Base-by-base conservation (phyloP, 2,113 vertebrate genomes). In the Macheiramphus alcinus region DNA sequence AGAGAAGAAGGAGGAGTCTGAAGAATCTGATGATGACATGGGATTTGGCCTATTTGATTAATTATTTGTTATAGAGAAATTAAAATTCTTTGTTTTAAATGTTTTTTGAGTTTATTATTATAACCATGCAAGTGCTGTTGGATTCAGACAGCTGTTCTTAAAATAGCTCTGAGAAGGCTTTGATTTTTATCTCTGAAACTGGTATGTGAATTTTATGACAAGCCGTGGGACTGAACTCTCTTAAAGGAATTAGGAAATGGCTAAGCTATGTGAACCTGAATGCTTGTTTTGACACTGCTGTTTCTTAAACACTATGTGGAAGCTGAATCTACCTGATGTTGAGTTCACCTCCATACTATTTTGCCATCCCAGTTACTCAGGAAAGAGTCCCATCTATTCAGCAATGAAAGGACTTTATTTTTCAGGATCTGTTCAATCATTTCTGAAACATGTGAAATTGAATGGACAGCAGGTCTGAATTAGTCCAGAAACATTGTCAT, bases 1-100 rank as follows among this genome's bases (percentile, higher is more conserved):
- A 34, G 99, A 99, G 97, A 99, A 99, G 98, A 99, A 99, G 29
- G 99, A 99, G 9, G 99, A 99, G 72, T 99, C 99, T 8, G 99
- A 99, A 94, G 99, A 99, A 97, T 99, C 99, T 2, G 99, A 99
- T 10, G 99, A 99, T 12, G 99, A 99, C 95, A 99, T 99, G 99
- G 99, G 99, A 98, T 99, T 99, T 1, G 99, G 99, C 85, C 97
- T 99, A 48, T 99, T 99, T 58, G 99, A 99, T 97, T 99, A 99
- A 98, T 86, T 61, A 45, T 88, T 76, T 71, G 66, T 63, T 86
- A 68, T 47, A 67, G 16, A 81, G 79, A 80, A 94, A 70, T 71
- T 98, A 98, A 98, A 98, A 53, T 19, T 47, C 90, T 97, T 98
- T 97, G 66, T 72, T 82, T 71, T 76, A 95, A 97, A 26, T 75